phyloP scores from a whole-genome alignment of 1,140 invertebrate genomes.

The Brachionus rotundiformis region DNA sequence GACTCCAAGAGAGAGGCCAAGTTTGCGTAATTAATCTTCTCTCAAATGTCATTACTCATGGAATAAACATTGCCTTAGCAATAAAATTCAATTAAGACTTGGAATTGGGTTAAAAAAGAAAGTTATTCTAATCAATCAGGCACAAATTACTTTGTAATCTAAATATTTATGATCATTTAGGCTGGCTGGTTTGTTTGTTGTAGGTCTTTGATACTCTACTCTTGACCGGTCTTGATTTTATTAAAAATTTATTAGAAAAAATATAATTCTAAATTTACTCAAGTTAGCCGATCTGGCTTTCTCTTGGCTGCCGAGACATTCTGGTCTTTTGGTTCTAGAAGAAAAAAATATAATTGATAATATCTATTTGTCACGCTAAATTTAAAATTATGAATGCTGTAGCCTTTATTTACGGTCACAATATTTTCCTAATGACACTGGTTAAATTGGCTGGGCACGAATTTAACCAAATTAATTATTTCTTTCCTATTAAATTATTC shows the following conservation, averaged over 20 bases:
- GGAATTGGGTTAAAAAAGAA: not conserved
- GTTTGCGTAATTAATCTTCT: constrained; percentile 2
- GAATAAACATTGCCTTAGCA: not conserved
- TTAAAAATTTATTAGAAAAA: not conserved
- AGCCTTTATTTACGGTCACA: not conserved
- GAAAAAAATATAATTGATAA: not conserved
- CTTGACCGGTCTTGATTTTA: not conserved
- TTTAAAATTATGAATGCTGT: too few relatives aligned
- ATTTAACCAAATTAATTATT: not conserved
- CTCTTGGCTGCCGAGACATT: not conserved
- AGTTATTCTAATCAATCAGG: not conserved
- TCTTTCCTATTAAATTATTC: too few relatives aligned
- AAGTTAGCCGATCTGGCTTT: not conserved
- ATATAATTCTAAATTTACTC: too few relatives aligned
- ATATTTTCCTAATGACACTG: not conserved
- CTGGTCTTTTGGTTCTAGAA: not conserved
- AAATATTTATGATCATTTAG: constrained; percentile 35
- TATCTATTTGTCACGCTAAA: not conserved
- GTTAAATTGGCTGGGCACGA: not conserved
- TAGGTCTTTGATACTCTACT: not conserved
- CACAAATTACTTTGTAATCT: constrained; percentile 38
- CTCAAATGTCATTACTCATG: not conserved
- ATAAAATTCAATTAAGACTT: not conserved
- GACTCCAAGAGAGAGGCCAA: not conserved
- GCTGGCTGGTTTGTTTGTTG: constrained; percentile 14